A percentile compares a stretch with the other conserved stretches of the same genome.
phyloP scores from a whole-genome alignment of 2,797 vertebrate species.

The Leptatherina wallacei region DNA sequence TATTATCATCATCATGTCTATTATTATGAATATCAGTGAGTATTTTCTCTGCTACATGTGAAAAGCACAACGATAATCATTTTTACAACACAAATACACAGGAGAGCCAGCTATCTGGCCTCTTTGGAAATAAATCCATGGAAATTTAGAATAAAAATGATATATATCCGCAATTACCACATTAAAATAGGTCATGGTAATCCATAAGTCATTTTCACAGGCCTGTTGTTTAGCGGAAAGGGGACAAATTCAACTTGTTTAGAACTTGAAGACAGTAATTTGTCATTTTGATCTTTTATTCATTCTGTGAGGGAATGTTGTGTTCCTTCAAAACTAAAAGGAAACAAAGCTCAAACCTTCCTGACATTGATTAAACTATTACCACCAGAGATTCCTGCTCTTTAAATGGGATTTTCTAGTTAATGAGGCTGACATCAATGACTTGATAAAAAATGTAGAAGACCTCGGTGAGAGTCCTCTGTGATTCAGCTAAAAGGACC shows the following conservation, averaged over 20 bases:
- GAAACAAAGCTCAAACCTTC: constrained; percentile 50
- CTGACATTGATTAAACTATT: constrained; percentile 66
- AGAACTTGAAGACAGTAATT: constrained; percentile 61
- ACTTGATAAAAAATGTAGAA: constrained; percentile 70
- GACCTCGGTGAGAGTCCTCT: constrained; percentile 46
- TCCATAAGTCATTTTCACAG: constrained; percentile 72
- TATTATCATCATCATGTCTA: constrained; percentile 1
- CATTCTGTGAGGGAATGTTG: constrained; percentile 24
- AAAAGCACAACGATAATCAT: constrained; percentile 20
- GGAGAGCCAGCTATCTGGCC: constrained; percentile 28
- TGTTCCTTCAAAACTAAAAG: constrained; percentile 26
- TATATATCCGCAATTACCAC: constrained; percentile 63
- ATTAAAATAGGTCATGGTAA: constrained; percentile 71
- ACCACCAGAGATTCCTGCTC: constrained; percentile 48
- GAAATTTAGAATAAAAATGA: constrained; percentile 56
- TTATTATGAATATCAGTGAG: constrained; percentile 11
- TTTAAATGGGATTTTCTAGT: constrained; percentile 64
- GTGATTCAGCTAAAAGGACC: constrained; percentile 70
- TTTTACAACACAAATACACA: constrained; percentile 33
- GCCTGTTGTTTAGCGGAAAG: constrained; percentile 40
- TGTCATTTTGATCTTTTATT: constrained; percentile 64
- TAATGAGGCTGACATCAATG: constrained; percentile 76
- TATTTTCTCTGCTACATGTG: background rate
- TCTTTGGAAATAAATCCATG: constrained; percentile 41
- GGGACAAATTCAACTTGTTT: constrained; percentile 62